phyloP scores from a whole-genome alignment of 1,140 invertebrate species.

The Penaeus chinensis region DNA sequence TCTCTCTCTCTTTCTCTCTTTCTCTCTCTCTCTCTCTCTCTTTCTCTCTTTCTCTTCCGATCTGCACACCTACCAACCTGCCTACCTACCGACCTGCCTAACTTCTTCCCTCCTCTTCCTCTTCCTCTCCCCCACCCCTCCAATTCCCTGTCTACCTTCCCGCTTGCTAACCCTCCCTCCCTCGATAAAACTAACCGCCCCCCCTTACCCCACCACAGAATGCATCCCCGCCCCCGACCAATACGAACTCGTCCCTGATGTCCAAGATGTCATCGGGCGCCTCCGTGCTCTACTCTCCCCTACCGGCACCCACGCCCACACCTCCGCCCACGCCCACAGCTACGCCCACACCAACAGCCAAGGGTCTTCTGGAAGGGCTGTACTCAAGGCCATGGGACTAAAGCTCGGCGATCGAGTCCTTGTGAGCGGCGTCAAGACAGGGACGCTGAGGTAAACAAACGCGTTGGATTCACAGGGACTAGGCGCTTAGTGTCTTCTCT shows the following conservation, averaged over 20 bases:
- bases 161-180: not conserved
- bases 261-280: slow-evolving; percentile 64
- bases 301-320: slow-evolving; percentile 37
- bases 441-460: slow-evolving; percentile 70
- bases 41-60: too few species aligned
- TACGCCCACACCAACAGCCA: slow-evolving; percentile 27
- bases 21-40: too few species aligned
- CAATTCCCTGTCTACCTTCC: not conserved
- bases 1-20: too few species aligned
- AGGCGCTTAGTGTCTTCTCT: too few species aligned
- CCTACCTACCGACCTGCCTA: too few species aligned
- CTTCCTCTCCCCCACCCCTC: too few species aligned
- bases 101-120: too few species aligned
- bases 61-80: too few species aligned
- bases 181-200: slow-evolving; percentile 60
- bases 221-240: slow-evolving; percentile 70
- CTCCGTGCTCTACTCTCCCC: slow-evolving; percentile 66
- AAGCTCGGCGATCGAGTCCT: slow-evolving; percentile 71
- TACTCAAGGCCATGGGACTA: slow-evolving; percentile 71
- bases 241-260: slow-evolving; percentile 69
- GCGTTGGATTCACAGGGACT: not conserved
- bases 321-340: slow-evolving; percentile 24
- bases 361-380: slow-evolving; percentile 69
- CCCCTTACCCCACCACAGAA: slow-evolving; percentile 64
- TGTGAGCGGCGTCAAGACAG: slow-evolving; percentile 71